Evolutionary conservation across 2,888 invertebrate species (phyloP), one percentile per base, ranked within the genome.

Genomic region (Pseudeuparius sepicola): DNA sequence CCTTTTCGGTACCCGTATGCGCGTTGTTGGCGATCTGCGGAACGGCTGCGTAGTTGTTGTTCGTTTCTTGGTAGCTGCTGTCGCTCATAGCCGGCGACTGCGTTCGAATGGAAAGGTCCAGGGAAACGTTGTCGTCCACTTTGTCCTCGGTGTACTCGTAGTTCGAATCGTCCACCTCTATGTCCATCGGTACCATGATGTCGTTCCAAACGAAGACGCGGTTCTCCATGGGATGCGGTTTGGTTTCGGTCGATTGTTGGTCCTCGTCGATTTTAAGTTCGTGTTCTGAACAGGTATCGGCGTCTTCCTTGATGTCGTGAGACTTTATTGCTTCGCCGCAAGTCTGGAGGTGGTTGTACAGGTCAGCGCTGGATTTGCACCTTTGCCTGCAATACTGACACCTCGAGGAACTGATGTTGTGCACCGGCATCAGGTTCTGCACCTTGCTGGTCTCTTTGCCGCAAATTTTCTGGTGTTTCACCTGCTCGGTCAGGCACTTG

Each of bases 321-420:
- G 46, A 44, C 42, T 60, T 66, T 31, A 61, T 58, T 16, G 73
- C 70, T 47, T 71, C 75, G 4, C 63, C 61, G 54, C 88, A 88
- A 20, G 73, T 75, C 60, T 77, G 75, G 57, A 86, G 65, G 56
- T 89, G 89, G 38, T 74, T 65, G 42, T 77, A 67, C 29, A 89
- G 67, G 62, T 87, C 88, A 3, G 76, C 71, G 48, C 83, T 84
- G 14, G 83, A 84, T 63, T 88, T 88, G 61, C 87, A 89, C 40
- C 87, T 71, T 57, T 85, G 86, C 43, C 87, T 73, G 58, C 89
- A 89, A 56, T 80, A 78, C 60, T 86, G 86, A 57, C 89, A 89
- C 38, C 88, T 71, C 31, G 84, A 81, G 9, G 85, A 82, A 42
- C 78, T 74, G 46, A 65, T 69, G 27, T 67, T 58, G 40, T 64